phyloP scores from a whole-genome alignment of 37 sponge, comb jelly and placozoan species.

The Cliona cf. orientalis region DNA sequence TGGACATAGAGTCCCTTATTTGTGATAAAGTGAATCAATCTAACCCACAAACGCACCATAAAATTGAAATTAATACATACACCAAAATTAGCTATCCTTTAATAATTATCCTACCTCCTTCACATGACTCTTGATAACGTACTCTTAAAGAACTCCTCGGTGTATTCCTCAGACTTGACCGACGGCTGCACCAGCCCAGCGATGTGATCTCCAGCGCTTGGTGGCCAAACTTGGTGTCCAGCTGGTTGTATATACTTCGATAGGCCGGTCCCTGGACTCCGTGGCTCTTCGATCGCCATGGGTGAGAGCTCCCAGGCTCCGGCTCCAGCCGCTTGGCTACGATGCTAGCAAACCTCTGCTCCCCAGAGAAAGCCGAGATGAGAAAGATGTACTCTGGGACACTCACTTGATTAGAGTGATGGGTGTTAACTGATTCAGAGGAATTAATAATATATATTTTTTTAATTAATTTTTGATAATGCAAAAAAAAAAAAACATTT shows the following conservation, averaged over 20 bases:
- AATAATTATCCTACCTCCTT: too few relatives aligned
- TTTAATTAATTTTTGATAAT: too few relatives aligned
- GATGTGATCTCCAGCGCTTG: slow-evolving; percentile 68
- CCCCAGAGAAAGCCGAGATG: slow-evolving; percentile 91
- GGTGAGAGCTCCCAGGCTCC: slow-evolving; percentile 93
- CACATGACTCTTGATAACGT: too few relatives aligned
- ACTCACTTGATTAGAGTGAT: slow-evolving; percentile 90
- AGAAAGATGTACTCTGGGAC: slow-evolving; percentile 94
- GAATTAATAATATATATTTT: too few relatives aligned
- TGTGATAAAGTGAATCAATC: too few relatives aligned
- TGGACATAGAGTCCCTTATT: too few relatives aligned
- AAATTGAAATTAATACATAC: too few relatives aligned
- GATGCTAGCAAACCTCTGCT: slow-evolving; percentile 91
- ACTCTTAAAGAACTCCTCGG: slow-evolving; percentile 79
- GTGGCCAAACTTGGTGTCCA: slow-evolving; percentile 89
- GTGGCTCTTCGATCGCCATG: slow-evolving; percentile 95
- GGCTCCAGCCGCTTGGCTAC: slow-evolving; percentile 95
- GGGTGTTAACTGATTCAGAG: slow-evolving; percentile 91
- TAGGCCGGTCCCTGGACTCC: slow-evolving; percentile 84
- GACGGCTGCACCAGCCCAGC: slow-evolving; percentile 35
- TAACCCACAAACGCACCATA: too few relatives aligned
- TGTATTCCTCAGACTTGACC: slow-evolving; percentile 53
- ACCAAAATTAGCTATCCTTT: too few relatives aligned
- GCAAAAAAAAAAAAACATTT: too few relatives aligned
- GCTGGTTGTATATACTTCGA: too few relatives aligned